These are phyloP conservation scores for Hydrolagus colliei DNA, from an alignment of 2,797 vertebrate genomes.

Conservation along the genomic window DNA sequence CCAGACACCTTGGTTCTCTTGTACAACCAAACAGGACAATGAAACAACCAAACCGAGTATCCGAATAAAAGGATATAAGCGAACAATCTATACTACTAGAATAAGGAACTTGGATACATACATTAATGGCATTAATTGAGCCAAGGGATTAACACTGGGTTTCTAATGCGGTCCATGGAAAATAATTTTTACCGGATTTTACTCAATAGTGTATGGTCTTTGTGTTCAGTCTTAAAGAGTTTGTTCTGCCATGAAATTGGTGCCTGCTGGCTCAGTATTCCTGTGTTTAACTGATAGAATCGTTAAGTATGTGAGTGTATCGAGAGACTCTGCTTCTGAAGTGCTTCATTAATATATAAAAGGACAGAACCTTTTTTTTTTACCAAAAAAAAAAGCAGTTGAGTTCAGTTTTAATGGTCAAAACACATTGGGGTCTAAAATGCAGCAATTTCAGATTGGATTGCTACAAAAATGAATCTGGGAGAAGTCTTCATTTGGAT, in stretches of 20 bases:
- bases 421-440: background rate
- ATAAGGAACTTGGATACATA: background rate
- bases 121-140: constrained; percentile 20
- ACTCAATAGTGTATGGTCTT: constrained; percentile 17
- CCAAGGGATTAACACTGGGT: constrained; percentile 18
- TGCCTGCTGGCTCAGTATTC: constrained; percentile 18
- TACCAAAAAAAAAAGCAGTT: background rate
- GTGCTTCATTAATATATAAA: constrained; percentile 14
- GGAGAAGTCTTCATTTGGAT: too few relatives aligned
- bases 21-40: background rate
- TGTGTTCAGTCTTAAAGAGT: constrained; percentile 16
- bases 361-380: too few relatives aligned
- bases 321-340: background rate
- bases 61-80: background rate
- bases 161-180: background rate
- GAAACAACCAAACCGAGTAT: background rate
- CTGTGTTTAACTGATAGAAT: background rate
- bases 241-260: constrained; percentile 13
- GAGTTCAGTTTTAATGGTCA: background rate
- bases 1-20: background rate
- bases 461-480: too few relatives aligned
- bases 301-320: background rate
- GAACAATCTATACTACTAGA: background rate
- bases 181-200: constrained; percentile 26
- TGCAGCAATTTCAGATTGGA: too few relatives aligned